phyloP scores from a whole-genome alignment of 37 sponge, comb jelly and placozoan genomes.

The Spongilla lacustris region DNA sequence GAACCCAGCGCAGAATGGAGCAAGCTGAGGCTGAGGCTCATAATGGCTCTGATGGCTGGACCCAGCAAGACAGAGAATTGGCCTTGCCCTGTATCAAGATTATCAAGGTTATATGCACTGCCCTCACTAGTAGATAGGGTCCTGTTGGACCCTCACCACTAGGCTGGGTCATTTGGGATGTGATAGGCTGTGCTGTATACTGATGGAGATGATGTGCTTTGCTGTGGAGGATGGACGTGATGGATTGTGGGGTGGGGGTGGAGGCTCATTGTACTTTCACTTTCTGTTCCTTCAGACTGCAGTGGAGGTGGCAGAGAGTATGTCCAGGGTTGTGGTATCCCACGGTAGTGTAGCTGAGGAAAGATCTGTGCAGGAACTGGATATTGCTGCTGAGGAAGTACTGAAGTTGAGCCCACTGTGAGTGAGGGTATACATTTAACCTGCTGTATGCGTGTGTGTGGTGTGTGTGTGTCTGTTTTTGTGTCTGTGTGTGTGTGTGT shows the following conservation, averaged over 20 bases:
- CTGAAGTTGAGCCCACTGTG: constrained; percentile 40
- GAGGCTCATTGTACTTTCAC: background rate
- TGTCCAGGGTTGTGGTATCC: constrained; percentile 1
- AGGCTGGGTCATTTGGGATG: no score
- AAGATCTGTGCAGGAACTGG: constrained; percentile 24
- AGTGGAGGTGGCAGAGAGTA: background rate
- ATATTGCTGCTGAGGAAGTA: background rate
- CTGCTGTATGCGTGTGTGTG: background rate
- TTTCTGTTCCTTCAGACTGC: background rate
- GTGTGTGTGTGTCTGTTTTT: no score
- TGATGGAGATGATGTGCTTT: no score
- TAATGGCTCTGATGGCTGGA: constrained; percentile 20
- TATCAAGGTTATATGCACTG: constrained; percentile 3
- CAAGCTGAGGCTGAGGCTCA: constrained; percentile 5
- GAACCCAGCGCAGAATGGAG: background rate
- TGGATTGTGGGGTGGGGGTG: background rate
- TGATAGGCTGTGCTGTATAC: no score
- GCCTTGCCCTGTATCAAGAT: constrained; percentile 9
- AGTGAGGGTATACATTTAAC: background rate
- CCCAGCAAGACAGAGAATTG: constrained; percentile 11
- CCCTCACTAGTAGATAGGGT: background rate
- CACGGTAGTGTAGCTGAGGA: background rate
- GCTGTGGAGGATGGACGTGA: background rate
- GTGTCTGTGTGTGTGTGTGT: background rate
- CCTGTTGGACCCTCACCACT: no score